Evolutionary conservation across 2,113 vertebrate genomes (phyloP).

Genomic region (Ibidorhyncha struthersii): DNA sequence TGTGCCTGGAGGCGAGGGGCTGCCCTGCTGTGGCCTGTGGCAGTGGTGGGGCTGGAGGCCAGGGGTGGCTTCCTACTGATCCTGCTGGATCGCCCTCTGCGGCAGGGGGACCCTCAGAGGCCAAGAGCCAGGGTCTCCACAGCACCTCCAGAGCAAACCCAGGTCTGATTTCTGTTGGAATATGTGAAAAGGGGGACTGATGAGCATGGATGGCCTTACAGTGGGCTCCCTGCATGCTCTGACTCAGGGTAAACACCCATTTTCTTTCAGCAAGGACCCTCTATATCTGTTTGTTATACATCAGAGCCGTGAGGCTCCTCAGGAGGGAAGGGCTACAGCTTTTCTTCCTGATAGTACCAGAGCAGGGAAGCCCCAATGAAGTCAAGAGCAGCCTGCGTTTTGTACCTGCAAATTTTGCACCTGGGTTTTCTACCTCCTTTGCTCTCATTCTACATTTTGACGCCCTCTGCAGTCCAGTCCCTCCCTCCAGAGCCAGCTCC

Average conservation of each 20-base stretch:
- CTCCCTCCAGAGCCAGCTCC: not conserved
- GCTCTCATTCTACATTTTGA: not conserved
- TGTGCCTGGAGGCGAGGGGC: accelerated
- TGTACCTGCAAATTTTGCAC: not conserved
- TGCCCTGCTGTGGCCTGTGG: not conserved
- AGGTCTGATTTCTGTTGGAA: not conserved
- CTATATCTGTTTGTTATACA: not conserved
- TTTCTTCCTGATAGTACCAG: not conserved
- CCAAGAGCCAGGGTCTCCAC: not conserved
- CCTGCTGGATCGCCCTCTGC: not conserved
- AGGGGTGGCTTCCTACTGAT: not conserved
- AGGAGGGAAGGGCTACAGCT: not conserved
- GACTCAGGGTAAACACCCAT: not conserved
- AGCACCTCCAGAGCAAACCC: not conserved
- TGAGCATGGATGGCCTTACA: not conserved
- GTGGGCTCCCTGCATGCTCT: accelerated
- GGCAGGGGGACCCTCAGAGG: accelerated
- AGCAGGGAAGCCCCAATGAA: not conserved
- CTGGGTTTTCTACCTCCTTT: not conserved
- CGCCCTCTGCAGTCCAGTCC: accelerated
- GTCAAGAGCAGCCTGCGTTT: not conserved
- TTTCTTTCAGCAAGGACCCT: not conserved
- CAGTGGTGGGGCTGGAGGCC: accelerated
- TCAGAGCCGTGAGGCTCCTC: not conserved
- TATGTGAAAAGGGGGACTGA: not conserved